phyloP scores from a whole-genome alignment of 2,797 vertebrate species.

The Carapus acus region DNA sequence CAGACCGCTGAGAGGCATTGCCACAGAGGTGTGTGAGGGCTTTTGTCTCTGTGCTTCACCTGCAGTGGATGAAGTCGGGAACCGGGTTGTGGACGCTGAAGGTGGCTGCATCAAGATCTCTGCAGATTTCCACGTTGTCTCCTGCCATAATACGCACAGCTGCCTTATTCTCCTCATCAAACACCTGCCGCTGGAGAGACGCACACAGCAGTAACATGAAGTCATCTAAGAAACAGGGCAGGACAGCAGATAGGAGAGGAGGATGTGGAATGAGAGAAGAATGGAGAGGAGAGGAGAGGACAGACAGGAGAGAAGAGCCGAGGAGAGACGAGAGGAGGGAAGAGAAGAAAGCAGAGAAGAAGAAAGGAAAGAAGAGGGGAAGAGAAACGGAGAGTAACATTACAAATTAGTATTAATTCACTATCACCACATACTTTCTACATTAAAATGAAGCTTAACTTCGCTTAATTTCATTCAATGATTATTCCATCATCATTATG shows the following conservation, averaged over 20 bases:
- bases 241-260: too few relatives aligned
- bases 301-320: too few relatives aligned
- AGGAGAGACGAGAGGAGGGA: too few relatives aligned
- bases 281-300: too few relatives aligned
- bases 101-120: constrained; percentile 92
- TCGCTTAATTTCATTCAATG: too few relatives aligned
- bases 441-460: too few relatives aligned
- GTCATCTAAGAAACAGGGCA: constrained; percentile 74
- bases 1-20: background rate
- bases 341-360: too few relatives aligned
- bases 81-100: constrained; percentile 98
- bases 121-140: constrained; percentile 97
- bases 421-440: too few relatives aligned
- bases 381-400: too few relatives aligned
- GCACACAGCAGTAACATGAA: constrained; percentile 94
- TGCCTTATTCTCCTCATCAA: constrained; percentile 96
- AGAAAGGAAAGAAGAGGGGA: too few relatives aligned
- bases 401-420: too few relatives aligned
- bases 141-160: constrained; percentile 92
- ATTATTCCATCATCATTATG: background rate
- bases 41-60: constrained; percentile 64
- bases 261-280: too few relatives aligned
- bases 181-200: constrained; percentile 91
- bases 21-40: background rate
- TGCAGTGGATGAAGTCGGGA: constrained; percentile 96